Percentiles rank a stretch among this genome's conserved stretches.
Conservation (phyloP, 2,113 vertebrate species). For the Panthera uncia region DNA sequence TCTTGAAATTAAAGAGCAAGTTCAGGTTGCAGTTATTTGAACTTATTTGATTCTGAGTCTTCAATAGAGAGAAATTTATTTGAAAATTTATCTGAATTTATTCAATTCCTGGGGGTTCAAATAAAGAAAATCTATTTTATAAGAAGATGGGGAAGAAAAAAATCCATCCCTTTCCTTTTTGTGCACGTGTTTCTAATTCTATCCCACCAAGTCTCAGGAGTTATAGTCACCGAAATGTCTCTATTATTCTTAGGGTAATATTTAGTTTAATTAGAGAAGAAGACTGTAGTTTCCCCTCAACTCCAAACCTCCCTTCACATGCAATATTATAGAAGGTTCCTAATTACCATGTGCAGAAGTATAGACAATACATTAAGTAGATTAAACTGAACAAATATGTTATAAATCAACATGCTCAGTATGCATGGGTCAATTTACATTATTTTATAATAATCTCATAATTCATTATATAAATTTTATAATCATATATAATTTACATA, state of each 20-base stretch:
- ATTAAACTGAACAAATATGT: neutral
- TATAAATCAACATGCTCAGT: neutral
- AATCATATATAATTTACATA: neutral
- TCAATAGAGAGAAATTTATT: neutral
- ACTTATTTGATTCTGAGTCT: neutral
- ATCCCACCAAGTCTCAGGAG: neutral
- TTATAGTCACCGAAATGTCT: neutral
- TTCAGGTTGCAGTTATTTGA: neutral
- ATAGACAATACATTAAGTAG: neutral
- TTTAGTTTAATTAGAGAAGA: conserved; percentile 8
- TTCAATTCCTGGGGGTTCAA: neutral
- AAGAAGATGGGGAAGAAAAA: neutral
- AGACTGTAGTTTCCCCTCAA: neutral
- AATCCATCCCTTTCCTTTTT: neutral
- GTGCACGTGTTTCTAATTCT: neutral
- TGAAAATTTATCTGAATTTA: conserved; percentile 11
- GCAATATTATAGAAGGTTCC: neutral
- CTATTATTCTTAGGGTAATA: neutral
- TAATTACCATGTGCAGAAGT: neutral
- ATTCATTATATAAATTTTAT: neutral
- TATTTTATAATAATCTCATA: neutral
- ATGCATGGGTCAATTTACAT: neutral
- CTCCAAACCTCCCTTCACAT: neutral
- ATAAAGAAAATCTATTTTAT: neutral
- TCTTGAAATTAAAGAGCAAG: neutral